Percentiles rank a stretch among this genome's conserved stretches.
Conservation (phyloP, 53 echinoderm and acorn worm species). For the Echinarachnius parma region DNA sequence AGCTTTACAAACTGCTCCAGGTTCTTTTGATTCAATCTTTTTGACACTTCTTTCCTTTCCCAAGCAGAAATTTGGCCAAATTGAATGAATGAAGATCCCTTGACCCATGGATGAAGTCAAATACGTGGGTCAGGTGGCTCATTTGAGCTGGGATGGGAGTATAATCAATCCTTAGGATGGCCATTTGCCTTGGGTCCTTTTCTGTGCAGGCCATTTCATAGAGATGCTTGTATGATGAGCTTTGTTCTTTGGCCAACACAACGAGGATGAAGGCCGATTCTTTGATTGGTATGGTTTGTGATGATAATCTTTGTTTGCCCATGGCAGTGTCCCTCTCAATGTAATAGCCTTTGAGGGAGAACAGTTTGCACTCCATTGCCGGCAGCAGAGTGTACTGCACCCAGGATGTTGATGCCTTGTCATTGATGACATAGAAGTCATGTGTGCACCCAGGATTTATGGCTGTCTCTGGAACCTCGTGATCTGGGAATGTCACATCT, state of each 20-base stretch:
- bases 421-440: no score
- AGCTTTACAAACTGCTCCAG: no score
- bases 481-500: no score
- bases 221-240: neutral
- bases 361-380: constrained; percentile 16
- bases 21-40: no score
- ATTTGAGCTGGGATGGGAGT: neutral
- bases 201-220: constrained; percentile 16
- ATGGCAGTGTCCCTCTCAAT: neutral
- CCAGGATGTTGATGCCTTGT: no score
- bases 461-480: no score
- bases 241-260: neutral
- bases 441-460: constrained; percentile 1
- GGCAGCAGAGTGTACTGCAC: constrained; percentile 18
- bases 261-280: constrained; percentile 13
- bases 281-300: constrained; percentile 10
- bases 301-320: neutral
- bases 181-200: neutral
- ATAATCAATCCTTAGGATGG: neutral
- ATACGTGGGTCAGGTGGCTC: neutral
- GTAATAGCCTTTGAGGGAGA: constrained; percentile 5
- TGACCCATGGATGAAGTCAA: no score
- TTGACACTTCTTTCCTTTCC: no score
- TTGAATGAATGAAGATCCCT: no score
- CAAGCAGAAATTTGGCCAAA: no score